These are phyloP conservation scores for Patella ulyssiponensis DNA, from an alignment of 2,888 invertebrate genomes.

Conservation along the genomic window DNA sequence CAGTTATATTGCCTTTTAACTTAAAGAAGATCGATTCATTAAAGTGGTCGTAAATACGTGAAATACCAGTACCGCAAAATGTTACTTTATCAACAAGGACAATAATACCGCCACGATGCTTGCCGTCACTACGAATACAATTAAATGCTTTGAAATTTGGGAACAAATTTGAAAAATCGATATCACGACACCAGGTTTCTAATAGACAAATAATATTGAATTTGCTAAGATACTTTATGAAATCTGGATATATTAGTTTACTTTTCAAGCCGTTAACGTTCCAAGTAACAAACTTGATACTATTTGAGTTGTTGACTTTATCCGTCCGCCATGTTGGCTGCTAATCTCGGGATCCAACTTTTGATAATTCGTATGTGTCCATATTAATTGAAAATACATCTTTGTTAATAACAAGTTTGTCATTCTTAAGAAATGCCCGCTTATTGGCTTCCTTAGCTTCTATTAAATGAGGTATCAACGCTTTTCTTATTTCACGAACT, in stretches of 20 bases:
- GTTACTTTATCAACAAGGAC: not conserved
- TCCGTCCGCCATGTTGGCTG: too few relatives aligned
- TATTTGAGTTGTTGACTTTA: not conserved
- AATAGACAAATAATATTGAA: not conserved
- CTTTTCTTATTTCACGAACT: not conserved
- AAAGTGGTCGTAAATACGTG: not conserved
- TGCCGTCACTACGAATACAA: conserved; percentile 3
- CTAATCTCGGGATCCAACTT: too few relatives aligned
- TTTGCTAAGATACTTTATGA: not conserved
- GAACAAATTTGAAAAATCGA: not conserved
- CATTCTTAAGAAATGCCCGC: not conserved
- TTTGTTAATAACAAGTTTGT: not conserved
- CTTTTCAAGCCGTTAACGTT: conserved; percentile 1
- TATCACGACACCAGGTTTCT: not conserved
- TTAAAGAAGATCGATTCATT: not conserved
- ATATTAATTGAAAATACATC: conserved; percentile 4
- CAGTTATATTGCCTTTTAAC: not conserved
- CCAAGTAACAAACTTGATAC: not conserved
- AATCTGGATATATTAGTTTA: not conserved
- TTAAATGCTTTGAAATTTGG: not conserved
- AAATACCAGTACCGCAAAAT: not conserved
- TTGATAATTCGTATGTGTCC: not conserved
- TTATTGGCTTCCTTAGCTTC: not conserved
- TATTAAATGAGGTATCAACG: not conserved
- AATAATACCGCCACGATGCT: not conserved